A percentile compares a stretch with the other conserved stretches of the same genome.
Conservation (phyloP, 2,888 invertebrate species). For the Drosophila helvetica region DNA sequence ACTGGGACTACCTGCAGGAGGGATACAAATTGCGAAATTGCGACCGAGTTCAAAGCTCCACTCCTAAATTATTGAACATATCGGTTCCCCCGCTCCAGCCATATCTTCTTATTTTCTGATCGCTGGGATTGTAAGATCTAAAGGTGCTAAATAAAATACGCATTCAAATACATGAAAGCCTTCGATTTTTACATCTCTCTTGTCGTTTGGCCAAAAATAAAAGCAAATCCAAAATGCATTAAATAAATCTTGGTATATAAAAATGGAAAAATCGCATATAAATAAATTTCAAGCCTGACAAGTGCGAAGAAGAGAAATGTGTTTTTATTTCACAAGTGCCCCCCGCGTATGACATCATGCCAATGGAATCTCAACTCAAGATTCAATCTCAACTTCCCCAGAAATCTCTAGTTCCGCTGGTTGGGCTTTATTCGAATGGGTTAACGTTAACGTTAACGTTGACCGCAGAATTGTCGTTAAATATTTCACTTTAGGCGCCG, state of each 20-base stretch:
- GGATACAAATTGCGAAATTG: not conserved
- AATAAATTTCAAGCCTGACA: conserved; percentile 59
- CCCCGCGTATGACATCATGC: conserved; percentile 46
- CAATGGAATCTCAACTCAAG: conserved; percentile 49
- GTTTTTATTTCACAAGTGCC: conserved; percentile 11
- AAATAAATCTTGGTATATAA: conserved; percentile 34
- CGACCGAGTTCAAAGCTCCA: conserved; percentile 35
- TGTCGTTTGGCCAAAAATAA: conserved; percentile 25
- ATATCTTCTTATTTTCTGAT: not conserved
- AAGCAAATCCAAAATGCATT: conserved; percentile 9
- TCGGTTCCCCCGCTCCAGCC: too few relatives aligned
- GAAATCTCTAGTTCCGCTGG: conserved; percentile 15
- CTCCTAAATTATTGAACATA: conserved; percentile 10
- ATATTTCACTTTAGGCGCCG: conserved; percentile 41
- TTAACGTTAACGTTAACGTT: conserved; percentile 12
- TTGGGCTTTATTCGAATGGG: conserved; percentile 17
- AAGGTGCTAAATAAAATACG: conserved; percentile 64
- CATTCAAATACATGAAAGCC: conserved; percentile 27
- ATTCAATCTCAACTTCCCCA: conserved; percentile 23
- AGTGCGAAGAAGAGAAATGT: conserved; percentile 55
- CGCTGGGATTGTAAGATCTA: conserved; percentile 10
- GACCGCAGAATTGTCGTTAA: conserved; percentile 58
- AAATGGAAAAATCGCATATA: conserved; percentile 54
- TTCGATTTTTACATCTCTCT: conserved; percentile 37
- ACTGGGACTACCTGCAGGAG: conserved; percentile 7